Base-by-base conservation (phyloP, 2,797 vertebrate genomes). In the Ceryle rudis region DNA sequence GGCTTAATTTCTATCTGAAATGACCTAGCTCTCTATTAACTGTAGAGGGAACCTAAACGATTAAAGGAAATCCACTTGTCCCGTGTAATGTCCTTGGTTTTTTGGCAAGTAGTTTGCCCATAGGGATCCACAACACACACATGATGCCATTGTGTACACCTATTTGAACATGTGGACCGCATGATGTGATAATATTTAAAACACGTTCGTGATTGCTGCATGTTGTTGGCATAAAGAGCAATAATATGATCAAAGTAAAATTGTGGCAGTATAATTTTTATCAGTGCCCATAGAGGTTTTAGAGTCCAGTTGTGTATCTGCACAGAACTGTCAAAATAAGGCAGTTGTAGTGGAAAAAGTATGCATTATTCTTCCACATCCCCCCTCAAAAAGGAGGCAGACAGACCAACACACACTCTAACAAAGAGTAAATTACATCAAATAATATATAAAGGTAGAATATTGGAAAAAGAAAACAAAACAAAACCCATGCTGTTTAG, bases 91-190 rank as follows among this genome's bases (percentile, higher is more conserved):
- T 58, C 19, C 28, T 39, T 41, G 4, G 13, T 67, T 35, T 35
- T 79, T 71, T 31, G 11, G 10, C 5, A 55, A 44, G 14, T n/a
- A 61, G 3, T 52, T 69, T 55, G 15, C 12, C 4, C 7, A 42
- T 10, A 55, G 13, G n/a, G 19, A 61, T 26, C 28, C 28, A 49
- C 28, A 61, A 23, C n/a, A 33, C 12, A 37, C 29, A 39, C 0
- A 2, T 4, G 39, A 23, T 21, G 11, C 4, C 1, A 1, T 6
- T 77, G 7, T 14, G 10, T 4, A 22, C 10, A 44, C 14, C 8
- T 67, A 10, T 57, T 75, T 75, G 44, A 96, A 69, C 52, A 55
- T 25, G 6, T 39, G 22, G 17, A 44, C 4, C 10, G 20, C 10
- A 2, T 64, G 35, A 33, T 25, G 3, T 25, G 17, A 16, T 33